Evolutionary conservation across 1,140 invertebrate species (phyloP), one percentile per base, ranked within the genome.

Genomic region (Sycophaga agraensis): DNA sequence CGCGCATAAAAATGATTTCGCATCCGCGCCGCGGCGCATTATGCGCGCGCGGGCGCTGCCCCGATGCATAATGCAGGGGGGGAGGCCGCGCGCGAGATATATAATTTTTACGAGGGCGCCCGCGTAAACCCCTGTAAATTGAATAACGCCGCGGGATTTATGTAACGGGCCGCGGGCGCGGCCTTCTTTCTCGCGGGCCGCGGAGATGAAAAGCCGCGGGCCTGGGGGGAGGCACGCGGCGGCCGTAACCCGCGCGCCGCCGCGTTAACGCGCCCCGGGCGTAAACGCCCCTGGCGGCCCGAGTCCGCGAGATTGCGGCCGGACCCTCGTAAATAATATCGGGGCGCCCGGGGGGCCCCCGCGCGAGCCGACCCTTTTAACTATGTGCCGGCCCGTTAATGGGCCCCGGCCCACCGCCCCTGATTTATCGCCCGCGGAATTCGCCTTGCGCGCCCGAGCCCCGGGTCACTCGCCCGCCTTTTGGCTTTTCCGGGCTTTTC

Each of bases 51-150:
- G 1, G 1, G 14, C 9, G 14, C 16, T 19, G 4, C 28, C 31
- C 17, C 34, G 21, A 60, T 60, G 58, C 58, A 60, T 60, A 60
- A 60, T 60, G 58, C 58, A 60, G 31, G 31, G n/a, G n/a, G n/a
- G n/a, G n/a, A n/a, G n/a, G 49, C 31, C 22, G 58, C 40, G 58
- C 49, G 40, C 49, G 49, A 53, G 49, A 60, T 60, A 60, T 60
- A 60, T 53, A 60, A 53, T 53, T 60, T 60, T 60, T 60, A 60
- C 58, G 58, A 60, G 49, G 34, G 39, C 26, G 28, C 2, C 16
- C 17, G 37, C 8, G 2, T 51, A 60, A 60, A 53, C 16, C 12
- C 40, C 58, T 51, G 58, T 60, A 60, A 60, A 60, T 60, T 60
- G 58, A 60, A 60, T 60, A 60, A 60, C 49, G 28, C 49, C 22